phyloP scores from a whole-genome alignment of 64 coral and sea anemone genomes.

The Anthopleura sola region DNA sequence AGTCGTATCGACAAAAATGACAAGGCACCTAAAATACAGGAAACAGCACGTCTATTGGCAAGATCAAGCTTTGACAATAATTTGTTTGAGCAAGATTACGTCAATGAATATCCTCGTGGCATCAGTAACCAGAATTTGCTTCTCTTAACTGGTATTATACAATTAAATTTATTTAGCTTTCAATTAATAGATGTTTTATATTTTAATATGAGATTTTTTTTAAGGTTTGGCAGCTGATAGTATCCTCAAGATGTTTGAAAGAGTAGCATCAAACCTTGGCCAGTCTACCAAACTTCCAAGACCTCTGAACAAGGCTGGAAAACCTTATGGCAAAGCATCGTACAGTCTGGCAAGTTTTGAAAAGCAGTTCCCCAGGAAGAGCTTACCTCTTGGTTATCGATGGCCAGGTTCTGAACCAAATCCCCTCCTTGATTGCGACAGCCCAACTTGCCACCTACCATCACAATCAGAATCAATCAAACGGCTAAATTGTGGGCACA shows the following conservation, averaged over 20 bases:
- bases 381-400: constrained; percentile 54
- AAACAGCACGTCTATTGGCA: not conserved
- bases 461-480: not conserved
- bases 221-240: constrained; percentile 57
- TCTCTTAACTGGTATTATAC: constrained; percentile 44
- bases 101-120: constrained; percentile 46
- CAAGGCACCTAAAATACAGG: not conserved
- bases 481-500: constrained; percentile 41
- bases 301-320: constrained; percentile 48
- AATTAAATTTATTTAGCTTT: not conserved
- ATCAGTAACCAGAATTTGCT: constrained; percentile 76
- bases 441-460: not conserved
- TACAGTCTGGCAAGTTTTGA: constrained; percentile 51
- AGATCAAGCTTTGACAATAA: constrained; percentile 34
- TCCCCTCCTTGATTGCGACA: constrained; percentile 48
- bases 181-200: not conserved
- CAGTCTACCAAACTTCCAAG: constrained; percentile 22
- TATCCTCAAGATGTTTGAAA: constrained; percentile 56
- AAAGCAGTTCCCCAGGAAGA: constrained; percentile 42
- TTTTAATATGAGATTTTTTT: constrained; percentile 27
- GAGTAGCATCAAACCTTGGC: constrained; percentile 59
- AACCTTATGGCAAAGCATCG: constrained; percentile 52
- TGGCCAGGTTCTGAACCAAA: constrained; percentile 49
- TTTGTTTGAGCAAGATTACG: constrained; percentile 49
- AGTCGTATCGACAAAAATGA: not conserved